Evolutionary conservation across 2,113 vertebrate species (phyloP).

Genomic region (Ictidomys tridecemlineatus): DNA sequence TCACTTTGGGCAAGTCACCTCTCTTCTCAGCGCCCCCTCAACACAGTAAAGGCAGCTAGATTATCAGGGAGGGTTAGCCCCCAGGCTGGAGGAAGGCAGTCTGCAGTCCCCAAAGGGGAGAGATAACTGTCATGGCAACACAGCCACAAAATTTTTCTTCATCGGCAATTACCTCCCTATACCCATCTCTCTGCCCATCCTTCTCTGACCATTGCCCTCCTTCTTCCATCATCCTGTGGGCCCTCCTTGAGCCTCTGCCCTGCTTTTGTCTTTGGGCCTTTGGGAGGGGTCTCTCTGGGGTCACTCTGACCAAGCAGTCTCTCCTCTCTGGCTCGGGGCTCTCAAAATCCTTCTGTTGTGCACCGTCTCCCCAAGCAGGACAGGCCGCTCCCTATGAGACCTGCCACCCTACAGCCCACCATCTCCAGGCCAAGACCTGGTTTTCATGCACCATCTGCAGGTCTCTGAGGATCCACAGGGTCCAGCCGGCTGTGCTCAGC

Average conservation of each 20-base stretch:
- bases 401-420: background rate
- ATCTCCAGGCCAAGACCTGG: background rate
- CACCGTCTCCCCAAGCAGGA: background rate
- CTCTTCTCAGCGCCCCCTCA: background rate
- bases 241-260: fast-evolving
- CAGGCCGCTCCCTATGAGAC: background rate
- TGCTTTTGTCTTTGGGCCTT: background rate
- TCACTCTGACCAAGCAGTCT: background rate
- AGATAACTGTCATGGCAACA: background rate
- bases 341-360: background rate
- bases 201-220: background rate
- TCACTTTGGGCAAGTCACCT: background rate
- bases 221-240: background rate
- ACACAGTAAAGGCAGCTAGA: background rate
- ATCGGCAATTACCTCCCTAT: background rate
- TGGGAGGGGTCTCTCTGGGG: background rate
- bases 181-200: background rate
- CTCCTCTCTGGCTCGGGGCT: background rate
- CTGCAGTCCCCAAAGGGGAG: background rate
- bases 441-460: background rate
- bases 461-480: no score
- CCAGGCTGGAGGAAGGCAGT: background rate
- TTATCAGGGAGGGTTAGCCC: background rate
- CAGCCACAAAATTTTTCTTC: background rate
- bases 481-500: background rate